Percentiles rank a stretch among this genome's conserved stretches.
phyloP scores from a whole-genome alignment of 2,888 invertebrate species.

The Euproctis similis region DNA sequence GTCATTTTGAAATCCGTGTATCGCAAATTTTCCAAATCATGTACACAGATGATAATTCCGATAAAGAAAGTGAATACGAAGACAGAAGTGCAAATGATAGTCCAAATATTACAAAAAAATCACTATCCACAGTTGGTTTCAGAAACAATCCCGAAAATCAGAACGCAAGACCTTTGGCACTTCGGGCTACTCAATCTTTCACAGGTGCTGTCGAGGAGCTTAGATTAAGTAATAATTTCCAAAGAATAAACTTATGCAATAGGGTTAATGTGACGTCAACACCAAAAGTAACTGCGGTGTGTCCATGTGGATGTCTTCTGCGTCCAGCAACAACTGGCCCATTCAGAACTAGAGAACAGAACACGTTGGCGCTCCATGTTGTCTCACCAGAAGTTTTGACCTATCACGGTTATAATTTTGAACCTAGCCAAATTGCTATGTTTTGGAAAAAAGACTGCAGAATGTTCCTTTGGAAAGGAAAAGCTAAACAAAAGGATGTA shows the following conservation, averaged over 20 bases:
- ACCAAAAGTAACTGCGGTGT: conserved; percentile 46
- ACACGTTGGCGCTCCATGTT: conserved; percentile 57
- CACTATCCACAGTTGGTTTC: conserved; percentile 59
- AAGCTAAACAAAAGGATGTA: conserved; percentile 45
- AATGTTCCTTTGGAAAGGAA: conserved; percentile 78
- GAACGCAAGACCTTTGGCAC: conserved; percentile 48
- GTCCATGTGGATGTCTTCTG: conserved; percentile 63
- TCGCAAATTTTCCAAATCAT: conserved; percentile 33
- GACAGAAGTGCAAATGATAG: conserved; percentile 49
- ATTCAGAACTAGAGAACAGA: conserved; percentile 60
- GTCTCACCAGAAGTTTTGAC: conserved; percentile 71
- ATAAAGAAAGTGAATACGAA: conserved; percentile 61
- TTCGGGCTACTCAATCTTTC: conserved; percentile 64
- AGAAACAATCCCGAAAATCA: conserved; percentile 50
- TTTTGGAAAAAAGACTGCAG: conserved; percentile 83
- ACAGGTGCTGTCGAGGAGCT: conserved; percentile 62
- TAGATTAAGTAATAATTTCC: conserved; percentile 49
- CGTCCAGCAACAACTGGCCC: conserved; percentile 48
- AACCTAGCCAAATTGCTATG: conserved; percentile 76
- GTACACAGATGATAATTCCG: conserved; percentile 63
- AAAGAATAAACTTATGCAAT: conserved; percentile 51
- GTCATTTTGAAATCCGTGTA: conserved; percentile 29
- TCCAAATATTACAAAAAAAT: conserved; percentile 59
- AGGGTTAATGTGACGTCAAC: conserved; percentile 41
- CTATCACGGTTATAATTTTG: conserved; percentile 74